Evolutionary conservation across 2,113 vertebrate genomes (phyloP), one percentile per base, ranked within the genome.

Genomic region (Siniperca knerii): DNA sequence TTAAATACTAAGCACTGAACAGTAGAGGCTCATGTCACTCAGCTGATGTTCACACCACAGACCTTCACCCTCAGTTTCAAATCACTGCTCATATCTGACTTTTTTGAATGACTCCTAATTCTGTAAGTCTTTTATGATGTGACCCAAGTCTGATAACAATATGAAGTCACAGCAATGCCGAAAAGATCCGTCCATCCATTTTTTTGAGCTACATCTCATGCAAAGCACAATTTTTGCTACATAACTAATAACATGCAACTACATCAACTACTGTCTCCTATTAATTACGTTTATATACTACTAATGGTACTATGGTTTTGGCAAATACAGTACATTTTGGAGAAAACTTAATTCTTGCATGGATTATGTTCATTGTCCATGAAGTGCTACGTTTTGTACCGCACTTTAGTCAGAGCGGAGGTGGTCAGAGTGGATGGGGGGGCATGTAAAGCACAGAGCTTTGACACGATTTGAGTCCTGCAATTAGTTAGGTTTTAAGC

Each of bases 1-100:
- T 93, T 91, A 91, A 92, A 87, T 77, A 85, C 81, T 23, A 83
- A 86, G 85, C 82, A n/a, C 7, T 86, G 89, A 90, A 77, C 35
- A 50, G 83, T 78, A 76, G 83, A 85, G 87, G 70, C 83, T 91
- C 66, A 50, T 46, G 90, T 20, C 82, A 66, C 83, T 85, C 87
- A 77, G 82, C 80, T 89, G 85, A 80, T 84, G 91, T 89, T 88
- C 79, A 82, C 89, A 66, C 20, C 42, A 4, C 75, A 71, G 80
- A 89, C 90, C 87, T 90, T 92, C 86, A 87, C 71, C 90, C 76
- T 67, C 57, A 0, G 67, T 44, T 79, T 83, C 21, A 79, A 81
- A 79, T 20, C 87, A 65, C 57, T 29, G 46, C 25, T 77, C 73
- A 42, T 13, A 25, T 33, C 74, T 0, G 33, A 21, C 18, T 35